A percentile compares a stretch with the other conserved stretches of the same genome.
These are phyloP conservation scores for Cephonodes hylas DNA, from an alignment of 2,888 invertebrate species.

Conservation along the genomic window DNA sequence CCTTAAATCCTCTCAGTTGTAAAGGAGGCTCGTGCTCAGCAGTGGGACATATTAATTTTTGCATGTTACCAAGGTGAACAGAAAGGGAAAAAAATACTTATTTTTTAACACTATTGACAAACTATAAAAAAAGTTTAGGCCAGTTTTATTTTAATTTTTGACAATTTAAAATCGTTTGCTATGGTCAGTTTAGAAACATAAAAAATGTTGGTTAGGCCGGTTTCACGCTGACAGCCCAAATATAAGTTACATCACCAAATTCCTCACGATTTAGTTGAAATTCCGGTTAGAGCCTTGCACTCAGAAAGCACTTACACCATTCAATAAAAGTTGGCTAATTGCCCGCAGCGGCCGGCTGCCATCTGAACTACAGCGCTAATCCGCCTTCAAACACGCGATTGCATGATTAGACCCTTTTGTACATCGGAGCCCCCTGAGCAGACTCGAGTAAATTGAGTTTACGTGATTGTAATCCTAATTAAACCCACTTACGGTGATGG, in stretches of 20 bases:
- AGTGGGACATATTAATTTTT: too few relatives aligned
- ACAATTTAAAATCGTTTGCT: too few relatives aligned
- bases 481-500: neutral
- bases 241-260: neutral
- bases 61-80: too few relatives aligned
- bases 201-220: too few relatives aligned
- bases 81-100: too few relatives aligned
- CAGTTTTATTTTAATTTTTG: too few relatives aligned
- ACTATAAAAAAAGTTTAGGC: too few relatives aligned
- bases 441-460: constrained; percentile 8
- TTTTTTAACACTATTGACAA: too few relatives aligned
- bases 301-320: constrained; percentile 19
- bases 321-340: constrained; percentile 36
- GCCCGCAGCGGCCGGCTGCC: constrained; percentile 22
- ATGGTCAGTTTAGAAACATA: too few relatives aligned
- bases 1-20: too few relatives aligned
- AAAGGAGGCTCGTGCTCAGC: too few relatives aligned
- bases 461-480: neutral
- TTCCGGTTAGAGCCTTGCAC: constrained; percentile 8
- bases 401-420: constrained; percentile 28
- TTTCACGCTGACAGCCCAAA: too few relatives aligned
- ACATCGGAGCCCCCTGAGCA: neutral
- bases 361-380: constrained; percentile 24
- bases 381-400: constrained; percentile 28
- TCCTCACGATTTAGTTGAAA: neutral